Percentiles rank a stretch among this genome's conserved stretches.
These are phyloP conservation scores for Numenius phaeopus DNA, from an alignment of 2,797 vertebrate genomes.

Conservation along the genomic window DNA sequence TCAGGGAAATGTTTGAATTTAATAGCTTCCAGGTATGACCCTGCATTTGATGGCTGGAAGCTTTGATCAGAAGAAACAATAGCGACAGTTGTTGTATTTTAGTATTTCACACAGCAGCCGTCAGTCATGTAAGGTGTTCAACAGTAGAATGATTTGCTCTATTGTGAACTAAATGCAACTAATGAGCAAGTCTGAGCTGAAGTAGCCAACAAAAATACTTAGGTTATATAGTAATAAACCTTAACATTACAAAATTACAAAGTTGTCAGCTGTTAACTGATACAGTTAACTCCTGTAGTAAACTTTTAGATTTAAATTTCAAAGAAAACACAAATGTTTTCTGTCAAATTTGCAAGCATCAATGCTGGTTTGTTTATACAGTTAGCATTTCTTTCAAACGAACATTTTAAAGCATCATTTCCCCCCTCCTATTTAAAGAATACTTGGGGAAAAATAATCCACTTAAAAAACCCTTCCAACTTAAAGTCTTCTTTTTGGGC, in stretches of 20 bases:
- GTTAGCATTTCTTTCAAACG: not conserved
- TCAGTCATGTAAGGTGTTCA: not conserved
- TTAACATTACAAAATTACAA: not conserved
- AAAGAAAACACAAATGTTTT: constrained; percentile 26
- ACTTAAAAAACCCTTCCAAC: constrained; percentile 12
- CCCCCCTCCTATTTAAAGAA: constrained; percentile 25
- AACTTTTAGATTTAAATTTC: constrained; percentile 12
- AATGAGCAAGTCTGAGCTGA: not conserved
- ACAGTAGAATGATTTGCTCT: not conserved
- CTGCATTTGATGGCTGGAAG: not conserved
- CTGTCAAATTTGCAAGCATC: constrained; percentile 6
- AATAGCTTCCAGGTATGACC: not conserved
- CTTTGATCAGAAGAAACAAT: not conserved
- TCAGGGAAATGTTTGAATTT: not conserved
- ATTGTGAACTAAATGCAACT: not conserved
- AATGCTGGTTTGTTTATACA: not conserved
- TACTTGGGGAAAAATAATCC: constrained; percentile 13
- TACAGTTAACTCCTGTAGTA: not conserved
- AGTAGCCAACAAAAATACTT: not conserved
- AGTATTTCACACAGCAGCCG: not conserved
- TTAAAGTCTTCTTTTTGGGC: constrained; percentile 46
- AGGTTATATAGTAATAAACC: not conserved
- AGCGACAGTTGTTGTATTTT: not conserved
- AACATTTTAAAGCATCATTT: not conserved
- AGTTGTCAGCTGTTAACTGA: not conserved